phyloP scores from a whole-genome alignment of 2,113 vertebrate genomes.

The Kryptolebias marmoratus region DNA sequence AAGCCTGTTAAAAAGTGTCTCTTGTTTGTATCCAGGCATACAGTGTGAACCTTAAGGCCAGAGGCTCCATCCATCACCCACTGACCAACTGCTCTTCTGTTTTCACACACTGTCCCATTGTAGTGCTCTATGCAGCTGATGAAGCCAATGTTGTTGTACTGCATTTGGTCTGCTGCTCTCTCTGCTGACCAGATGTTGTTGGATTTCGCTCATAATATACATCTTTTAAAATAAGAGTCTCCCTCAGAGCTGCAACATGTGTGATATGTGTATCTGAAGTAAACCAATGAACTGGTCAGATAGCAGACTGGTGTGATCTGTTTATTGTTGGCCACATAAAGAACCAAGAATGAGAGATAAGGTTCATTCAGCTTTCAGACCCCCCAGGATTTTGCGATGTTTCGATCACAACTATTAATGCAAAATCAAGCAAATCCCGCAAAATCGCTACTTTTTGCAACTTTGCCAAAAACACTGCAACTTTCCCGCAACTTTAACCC shows the following conservation, averaged over 20 bases:
- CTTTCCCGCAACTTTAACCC: too few species aligned
- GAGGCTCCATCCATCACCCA: constrained; percentile 28
- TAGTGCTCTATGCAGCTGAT: constrained; percentile 25
- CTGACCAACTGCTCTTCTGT: constrained; percentile 27
- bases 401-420: too few species aligned
- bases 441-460: too few species aligned
- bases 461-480: too few species aligned
- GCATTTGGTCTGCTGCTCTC: constrained; percentile 7
- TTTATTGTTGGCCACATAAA: too few species aligned
- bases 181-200: constrained; percentile 30
- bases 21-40: constrained; percentile 23
- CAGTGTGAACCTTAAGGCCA: constrained; percentile 24
- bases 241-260: neutral
- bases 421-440: too few species aligned
- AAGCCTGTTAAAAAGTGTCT: neutral
- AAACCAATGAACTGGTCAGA: neutral
- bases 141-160: constrained; percentile 42
- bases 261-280: neutral
- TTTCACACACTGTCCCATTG: constrained; percentile 36
- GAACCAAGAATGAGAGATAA: too few species aligned
- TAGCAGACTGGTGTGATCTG: neutral
- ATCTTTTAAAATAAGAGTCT: constrained; percentile 13
- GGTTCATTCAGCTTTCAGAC: too few species aligned
- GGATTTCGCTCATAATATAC: constrained; percentile 1
- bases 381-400: too few species aligned